These are phyloP conservation scores for Epinotia bilunana DNA, from an alignment of 2,888 invertebrate species.

Conservation along the genomic window DNA sequence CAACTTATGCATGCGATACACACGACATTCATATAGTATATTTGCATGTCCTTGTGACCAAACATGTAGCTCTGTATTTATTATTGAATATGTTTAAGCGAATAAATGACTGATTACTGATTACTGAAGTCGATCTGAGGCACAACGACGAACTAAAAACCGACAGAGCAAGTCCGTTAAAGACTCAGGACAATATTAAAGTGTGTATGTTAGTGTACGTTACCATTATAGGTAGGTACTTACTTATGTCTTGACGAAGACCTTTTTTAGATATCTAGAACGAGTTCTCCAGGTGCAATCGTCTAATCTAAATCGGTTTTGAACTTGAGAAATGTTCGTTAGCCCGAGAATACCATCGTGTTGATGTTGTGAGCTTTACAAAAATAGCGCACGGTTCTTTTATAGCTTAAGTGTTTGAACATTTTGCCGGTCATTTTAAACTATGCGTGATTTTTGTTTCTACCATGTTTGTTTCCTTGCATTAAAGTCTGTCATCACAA, in stretches of 20 bases:
- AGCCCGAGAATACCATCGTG: neutral
- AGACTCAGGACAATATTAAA: conserved; percentile 31
- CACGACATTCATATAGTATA: too few species aligned
- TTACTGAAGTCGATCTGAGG: conserved; percentile 15
- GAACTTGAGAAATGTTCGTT: conserved; percentile 18
- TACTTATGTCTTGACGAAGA: conserved; percentile 12
- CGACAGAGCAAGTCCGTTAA: conserved; percentile 15
- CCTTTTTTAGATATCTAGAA: conserved; percentile 16
- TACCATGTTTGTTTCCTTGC: neutral
- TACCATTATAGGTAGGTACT: conserved; percentile 39
- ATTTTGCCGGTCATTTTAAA: neutral
- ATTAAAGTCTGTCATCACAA: neutral
- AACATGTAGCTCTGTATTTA: too few species aligned
- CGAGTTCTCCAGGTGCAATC: conserved; percentile 20
- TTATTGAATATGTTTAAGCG: too few species aligned
- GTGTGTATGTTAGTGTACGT: conserved; percentile 21
- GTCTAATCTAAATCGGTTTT: conserved; percentile 16
- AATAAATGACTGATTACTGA: too few species aligned
- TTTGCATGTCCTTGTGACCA: too few species aligned
- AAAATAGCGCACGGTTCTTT: neutral
- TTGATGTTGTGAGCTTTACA: conserved; percentile 6
- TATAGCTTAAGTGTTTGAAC: neutral
- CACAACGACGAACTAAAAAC: conserved; percentile 32
- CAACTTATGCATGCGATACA: too few species aligned
- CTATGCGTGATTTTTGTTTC: neutral